Evolutionary conservation across 1,140 invertebrate genomes (phyloP).

Genomic region (Parasteatoda tepidariorum): DNA sequence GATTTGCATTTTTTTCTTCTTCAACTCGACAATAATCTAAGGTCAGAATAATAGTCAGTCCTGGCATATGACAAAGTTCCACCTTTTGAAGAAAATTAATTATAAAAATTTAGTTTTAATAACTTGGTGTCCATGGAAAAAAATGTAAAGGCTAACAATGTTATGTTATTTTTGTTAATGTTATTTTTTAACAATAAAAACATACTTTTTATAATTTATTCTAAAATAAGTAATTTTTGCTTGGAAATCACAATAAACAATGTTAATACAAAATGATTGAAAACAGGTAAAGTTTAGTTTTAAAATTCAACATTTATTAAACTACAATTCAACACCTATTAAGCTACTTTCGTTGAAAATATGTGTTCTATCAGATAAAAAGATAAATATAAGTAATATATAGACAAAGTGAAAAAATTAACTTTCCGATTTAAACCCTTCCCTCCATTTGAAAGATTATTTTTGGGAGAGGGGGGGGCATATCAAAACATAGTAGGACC

Average conservation of each 20-base stretch:
- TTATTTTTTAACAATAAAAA: background rate
- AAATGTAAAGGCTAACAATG: background rate
- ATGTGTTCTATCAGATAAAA: too few relatives aligned
- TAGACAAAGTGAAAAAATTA: too few relatives aligned
- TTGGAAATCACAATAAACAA: background rate
- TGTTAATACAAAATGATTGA: too few relatives aligned
- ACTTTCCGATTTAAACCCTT: too few relatives aligned
- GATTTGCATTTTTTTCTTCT: conserved; percentile 60
- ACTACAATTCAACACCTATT: too few relatives aligned
- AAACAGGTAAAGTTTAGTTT: too few relatives aligned
- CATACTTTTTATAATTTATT: background rate
- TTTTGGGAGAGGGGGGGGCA: too few relatives aligned
- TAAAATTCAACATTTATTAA: too few relatives aligned
- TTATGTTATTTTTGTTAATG: background rate
- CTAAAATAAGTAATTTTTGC: background rate
- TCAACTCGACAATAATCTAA: conserved; percentile 69
- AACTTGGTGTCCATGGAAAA: background rate
- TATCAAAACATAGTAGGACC: too few relatives aligned
- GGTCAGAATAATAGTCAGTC: conserved; percentile 83
- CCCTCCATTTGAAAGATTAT: too few relatives aligned
- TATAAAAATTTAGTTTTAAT: background rate
- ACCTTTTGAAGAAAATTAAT: conserved; percentile 69
- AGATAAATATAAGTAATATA: too few relatives aligned
- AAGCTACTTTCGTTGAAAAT: too few relatives aligned
- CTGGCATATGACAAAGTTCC: conserved; percentile 89